Base-by-base conservation (phyloP, 2,113 vertebrate species). In the Cynoglossus semilaevis region DNA sequence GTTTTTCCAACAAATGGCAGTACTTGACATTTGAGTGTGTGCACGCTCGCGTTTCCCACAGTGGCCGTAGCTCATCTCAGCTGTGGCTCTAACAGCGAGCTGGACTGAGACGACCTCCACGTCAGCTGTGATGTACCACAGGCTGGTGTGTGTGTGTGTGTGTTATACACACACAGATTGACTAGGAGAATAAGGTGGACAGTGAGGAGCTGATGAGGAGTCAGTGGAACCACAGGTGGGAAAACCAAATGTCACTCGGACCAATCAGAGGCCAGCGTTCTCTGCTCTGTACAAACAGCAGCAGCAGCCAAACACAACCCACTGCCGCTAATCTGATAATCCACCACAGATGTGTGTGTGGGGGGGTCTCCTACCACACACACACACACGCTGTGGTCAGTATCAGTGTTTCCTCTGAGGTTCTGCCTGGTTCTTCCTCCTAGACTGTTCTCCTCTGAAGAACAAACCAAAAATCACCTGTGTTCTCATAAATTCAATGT, bases 301-400 rank as follows among this genome's bases (percentile, higher is more conserved):
- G 34, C 45, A 35, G 52, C 56, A 73, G 51, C 67, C 70, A 64
- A 57, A 45, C 44, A 45, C 44, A 35, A 84, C 85, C 80, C 84
- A 82, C 68, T 70, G 50, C 60, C 74, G 77, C 78, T 90, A 91
- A 90, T 90, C 88, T 88, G 77, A 87, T 91, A 90, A 90, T 89
- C 86, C 85, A 57, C 67, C 67, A 74, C 84, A 88, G 86, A 88
- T 88, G 84, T 81, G 79, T 72, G 70, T 83, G 61, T 29, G 17
- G 9, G 45, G 5, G 45, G 17, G 45, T 19, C n/a, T n/a, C n/a
- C n/a, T n/a, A n/a, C n/a, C n/a, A n/a, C n/a, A n/a, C n/a, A n/a
- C n/a, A n/a, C n/a, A n/a, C n/a, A n/a, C n/a, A n/a, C n/a, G n/a
- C n/a, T n/a, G n/a, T n/a, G 61, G 70, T 72, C 60, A 43, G 70